A percentile compares a stretch with the other conserved stretches of the same genome.
These are phyloP conservation scores for Seriola quinqueradiata DNA, from an alignment of 2,113 vertebrate species.

Conservation along the genomic window DNA sequence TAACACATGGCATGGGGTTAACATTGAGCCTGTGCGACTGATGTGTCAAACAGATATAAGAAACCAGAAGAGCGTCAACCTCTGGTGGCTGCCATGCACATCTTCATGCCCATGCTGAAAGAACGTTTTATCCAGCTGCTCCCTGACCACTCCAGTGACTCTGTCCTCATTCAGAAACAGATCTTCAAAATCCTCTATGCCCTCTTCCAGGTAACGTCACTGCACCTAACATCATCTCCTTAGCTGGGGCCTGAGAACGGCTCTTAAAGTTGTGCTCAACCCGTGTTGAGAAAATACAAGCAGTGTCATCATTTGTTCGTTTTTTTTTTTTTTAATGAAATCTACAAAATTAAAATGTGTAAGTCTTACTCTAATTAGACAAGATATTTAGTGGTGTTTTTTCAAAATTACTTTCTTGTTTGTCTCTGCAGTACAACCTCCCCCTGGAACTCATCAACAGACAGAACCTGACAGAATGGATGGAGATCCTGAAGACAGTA, in stretches of 20 bases:
- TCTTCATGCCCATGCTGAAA: constrained; percentile 97
- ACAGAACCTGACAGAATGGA: constrained; percentile 97
- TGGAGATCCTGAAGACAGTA: constrained; percentile 97
- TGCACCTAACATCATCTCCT: neutral
- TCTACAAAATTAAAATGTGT: neutral
- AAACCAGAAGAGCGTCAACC: constrained; percentile 97
- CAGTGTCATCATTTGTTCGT: neutral
- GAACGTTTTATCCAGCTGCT: constrained; percentile 96
- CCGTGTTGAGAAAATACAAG: too few species aligned
- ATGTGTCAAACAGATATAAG: constrained; percentile 90
- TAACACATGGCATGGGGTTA: neutral
- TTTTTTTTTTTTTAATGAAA: too few species aligned
- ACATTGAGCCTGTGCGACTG: neutral
- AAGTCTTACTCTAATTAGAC: neutral
- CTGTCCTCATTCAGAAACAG: constrained; percentile 98
- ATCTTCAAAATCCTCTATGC: constrained; percentile 99
- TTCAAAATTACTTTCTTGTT: neutral
- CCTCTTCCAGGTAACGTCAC: constrained; percentile 92
- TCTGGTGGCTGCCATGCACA: constrained; percentile 97
- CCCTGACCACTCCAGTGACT: constrained; percentile 93
- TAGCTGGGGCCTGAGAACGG: neutral
- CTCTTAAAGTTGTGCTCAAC: too few species aligned
- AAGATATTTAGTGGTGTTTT: neutral
- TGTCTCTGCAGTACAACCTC: constrained; percentile 90
- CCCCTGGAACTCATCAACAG: constrained; percentile 98